These are phyloP conservation scores for Eubucco bourcierii DNA, from an alignment of 2,113 vertebrate genomes.

Conservation along the genomic window DNA sequence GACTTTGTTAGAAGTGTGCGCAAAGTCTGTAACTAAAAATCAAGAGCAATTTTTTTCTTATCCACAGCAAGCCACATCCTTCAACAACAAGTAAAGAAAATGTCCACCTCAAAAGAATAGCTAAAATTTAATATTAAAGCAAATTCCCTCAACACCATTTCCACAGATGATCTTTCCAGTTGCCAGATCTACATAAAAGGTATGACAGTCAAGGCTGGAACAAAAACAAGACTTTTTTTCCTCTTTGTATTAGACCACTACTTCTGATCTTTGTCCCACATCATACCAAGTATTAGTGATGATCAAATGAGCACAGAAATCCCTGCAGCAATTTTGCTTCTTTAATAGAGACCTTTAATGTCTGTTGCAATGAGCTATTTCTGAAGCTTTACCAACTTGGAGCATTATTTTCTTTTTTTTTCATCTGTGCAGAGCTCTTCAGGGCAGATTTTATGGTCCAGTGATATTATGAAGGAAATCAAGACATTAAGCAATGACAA, in stretches of 20 bases:
- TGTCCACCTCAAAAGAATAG: background rate
- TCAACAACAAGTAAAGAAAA: background rate
- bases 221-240: background rate
- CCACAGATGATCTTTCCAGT: background rate
- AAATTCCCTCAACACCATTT: background rate
- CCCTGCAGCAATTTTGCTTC: constrained; percentile 19
- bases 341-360: background rate
- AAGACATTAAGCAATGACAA: constrained; percentile 9
- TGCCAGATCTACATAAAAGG: background rate
- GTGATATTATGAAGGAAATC: background rate
- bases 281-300: background rate
- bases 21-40: background rate
- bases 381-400: background rate
- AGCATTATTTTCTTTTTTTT: background rate
- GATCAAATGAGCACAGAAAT: background rate
- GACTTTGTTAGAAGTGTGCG: background rate
- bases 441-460: constrained; percentile 29
- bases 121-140: background rate
- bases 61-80: background rate
- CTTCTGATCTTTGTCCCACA: background rate
- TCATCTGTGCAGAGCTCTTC: constrained; percentile 11
- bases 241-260: background rate
- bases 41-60: background rate
- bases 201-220: background rate
- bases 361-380: background rate